Evolutionary conservation across 2,888 invertebrate species (phyloP).

Genomic region (Platynereis dumerilii): DNA sequence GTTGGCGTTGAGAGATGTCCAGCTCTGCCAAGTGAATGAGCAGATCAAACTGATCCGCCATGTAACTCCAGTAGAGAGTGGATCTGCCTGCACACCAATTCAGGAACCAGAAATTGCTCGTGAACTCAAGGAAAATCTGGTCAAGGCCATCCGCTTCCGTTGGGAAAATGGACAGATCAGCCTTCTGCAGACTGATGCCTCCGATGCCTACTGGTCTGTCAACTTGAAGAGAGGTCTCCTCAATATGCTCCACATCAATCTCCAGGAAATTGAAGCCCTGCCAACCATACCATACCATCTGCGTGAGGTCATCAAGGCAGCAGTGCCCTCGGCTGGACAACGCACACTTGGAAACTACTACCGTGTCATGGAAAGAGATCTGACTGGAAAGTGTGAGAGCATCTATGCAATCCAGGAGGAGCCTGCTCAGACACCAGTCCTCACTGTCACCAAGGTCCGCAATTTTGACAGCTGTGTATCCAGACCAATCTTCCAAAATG

Average conservation of each 20-base stretch:
- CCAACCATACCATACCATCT: not conserved
- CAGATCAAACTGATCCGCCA: constrained; percentile 17
- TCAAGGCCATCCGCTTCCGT: constrained; percentile 43
- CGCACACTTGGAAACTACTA: constrained; percentile 32
- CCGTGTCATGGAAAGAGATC: constrained; percentile 46
- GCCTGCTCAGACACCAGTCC: constrained; percentile 35
- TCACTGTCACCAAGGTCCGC: constrained; percentile 61
- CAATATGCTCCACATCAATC: constrained; percentile 52
- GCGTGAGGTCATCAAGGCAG: not conserved
- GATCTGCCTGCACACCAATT: constrained; percentile 1
- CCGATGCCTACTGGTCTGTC: constrained; percentile 60
- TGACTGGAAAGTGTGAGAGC: constrained; percentile 54
- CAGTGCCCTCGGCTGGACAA: not conserved
- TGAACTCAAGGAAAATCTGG: constrained; percentile 28
- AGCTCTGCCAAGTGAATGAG: constrained; percentile 40
- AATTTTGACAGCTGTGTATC: constrained; percentile 62
- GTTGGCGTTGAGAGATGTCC: constrained; percentile 34
- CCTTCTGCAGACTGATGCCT: constrained; percentile 11
- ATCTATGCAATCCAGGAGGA: constrained; percentile 41
- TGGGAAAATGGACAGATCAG: constrained; percentile 31
- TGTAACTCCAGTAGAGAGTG: not conserved
- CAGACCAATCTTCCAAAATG: constrained; percentile 38
- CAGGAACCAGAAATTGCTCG: not conserved
- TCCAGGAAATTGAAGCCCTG: constrained; percentile 19
- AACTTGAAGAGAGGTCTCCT: constrained; percentile 63